Conservation (phyloP, 2,888 invertebrate genomes). For the Agrotis exclamationis region DNA sequence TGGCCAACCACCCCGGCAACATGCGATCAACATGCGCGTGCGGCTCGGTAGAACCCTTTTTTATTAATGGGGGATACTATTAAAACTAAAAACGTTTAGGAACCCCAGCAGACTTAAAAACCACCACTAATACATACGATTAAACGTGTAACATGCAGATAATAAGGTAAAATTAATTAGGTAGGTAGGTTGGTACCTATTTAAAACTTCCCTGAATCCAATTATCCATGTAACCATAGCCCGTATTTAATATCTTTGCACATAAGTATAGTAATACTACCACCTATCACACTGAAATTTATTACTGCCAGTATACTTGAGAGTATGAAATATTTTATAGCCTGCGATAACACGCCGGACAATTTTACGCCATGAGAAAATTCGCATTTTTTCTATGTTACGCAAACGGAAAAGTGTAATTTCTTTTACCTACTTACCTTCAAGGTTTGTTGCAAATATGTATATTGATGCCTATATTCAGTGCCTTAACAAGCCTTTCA, state of each 20-base stretch:
- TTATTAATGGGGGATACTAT: no score
- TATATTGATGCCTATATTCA: neutral
- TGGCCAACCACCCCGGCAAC: no score
- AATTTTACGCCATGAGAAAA: conserved; percentile 86
- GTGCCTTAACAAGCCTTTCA: no score
- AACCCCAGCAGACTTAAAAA: no score
- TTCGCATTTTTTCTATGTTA: conserved; percentile 67
- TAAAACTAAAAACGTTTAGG: no score
- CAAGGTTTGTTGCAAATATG: conserved; percentile 22
- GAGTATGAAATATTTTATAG: conserved; percentile 79
- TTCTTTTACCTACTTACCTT: conserved; percentile 29
- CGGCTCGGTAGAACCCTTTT: no score
- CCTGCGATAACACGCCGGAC: conserved; percentile 80
- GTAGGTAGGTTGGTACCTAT: conserved; percentile 23
- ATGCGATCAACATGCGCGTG: no score
- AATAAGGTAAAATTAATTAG: no score
- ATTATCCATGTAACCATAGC: conserved; percentile 28
- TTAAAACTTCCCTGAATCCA: conserved; percentile 34
- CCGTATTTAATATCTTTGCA: conserved; percentile 25
- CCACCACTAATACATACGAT: no score
- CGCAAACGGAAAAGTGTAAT: conserved; percentile 52
- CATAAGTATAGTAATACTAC: conserved; percentile 44
- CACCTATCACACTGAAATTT: conserved; percentile 68
- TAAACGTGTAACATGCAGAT: no score
- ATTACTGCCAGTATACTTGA: conserved; percentile 69